phyloP scores from a whole-genome alignment of 2,113 vertebrate genomes.

The Eulacestoma nigropectus region DNA sequence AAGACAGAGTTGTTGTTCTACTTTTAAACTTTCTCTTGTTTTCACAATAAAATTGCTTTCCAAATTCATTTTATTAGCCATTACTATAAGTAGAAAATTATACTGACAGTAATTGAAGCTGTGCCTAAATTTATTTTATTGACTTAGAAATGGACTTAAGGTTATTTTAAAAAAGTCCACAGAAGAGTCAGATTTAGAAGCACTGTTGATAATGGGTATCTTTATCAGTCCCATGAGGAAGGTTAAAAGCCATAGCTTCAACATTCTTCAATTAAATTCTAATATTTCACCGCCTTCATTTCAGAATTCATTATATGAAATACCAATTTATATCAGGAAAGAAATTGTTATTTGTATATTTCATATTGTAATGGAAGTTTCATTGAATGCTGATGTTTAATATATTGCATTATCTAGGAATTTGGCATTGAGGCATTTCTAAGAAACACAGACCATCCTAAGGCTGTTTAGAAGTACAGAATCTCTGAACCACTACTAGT shows the following conservation, averaged over 20 bases:
- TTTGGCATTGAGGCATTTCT: neutral
- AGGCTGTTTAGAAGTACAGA: neutral
- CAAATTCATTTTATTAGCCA: neutral
- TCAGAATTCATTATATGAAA: neutral
- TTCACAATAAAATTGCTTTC: neutral
- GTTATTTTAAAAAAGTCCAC: neutral
- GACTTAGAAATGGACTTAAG: neutral
- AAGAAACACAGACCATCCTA: neutral
- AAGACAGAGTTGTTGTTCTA: neutral
- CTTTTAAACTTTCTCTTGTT: neutral
- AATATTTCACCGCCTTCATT: neutral
- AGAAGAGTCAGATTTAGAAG: neutral
- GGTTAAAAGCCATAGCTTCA: neutral
- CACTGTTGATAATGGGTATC: neutral
- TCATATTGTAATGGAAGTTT: neutral
- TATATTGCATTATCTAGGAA: neutral
- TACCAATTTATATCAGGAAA: neutral
- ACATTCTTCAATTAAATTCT: neutral
- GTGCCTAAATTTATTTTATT: neutral
- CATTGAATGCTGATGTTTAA: neutral
- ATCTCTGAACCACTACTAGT: neutral
- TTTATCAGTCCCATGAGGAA: neutral
- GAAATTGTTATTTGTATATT: neutral
- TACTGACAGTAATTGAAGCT: neutral
- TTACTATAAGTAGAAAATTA: neutral